Conservation (phyloP, 2,113 vertebrate species). For the Phrynocephalus versicolor region DNA sequence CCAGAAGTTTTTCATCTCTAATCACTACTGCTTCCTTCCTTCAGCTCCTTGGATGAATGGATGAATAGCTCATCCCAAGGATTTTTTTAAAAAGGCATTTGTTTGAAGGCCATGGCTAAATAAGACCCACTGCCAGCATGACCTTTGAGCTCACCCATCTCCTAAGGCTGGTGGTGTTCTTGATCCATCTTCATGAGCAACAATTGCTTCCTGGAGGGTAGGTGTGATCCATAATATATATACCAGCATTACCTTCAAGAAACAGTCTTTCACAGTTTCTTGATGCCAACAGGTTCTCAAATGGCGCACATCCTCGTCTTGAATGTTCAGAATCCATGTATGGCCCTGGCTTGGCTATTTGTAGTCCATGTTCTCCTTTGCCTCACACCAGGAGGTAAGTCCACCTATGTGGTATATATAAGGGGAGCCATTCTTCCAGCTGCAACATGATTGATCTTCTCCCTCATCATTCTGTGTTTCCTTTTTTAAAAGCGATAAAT, state of each 20-base stretch:
- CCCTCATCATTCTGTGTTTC: neutral
- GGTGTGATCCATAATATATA: neutral
- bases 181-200: neutral
- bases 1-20: too few relatives aligned
- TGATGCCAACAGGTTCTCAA: neutral
- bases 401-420: too few relatives aligned
- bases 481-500: neutral
- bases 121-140: too few relatives aligned
- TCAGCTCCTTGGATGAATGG: too few relatives aligned
- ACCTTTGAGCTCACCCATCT: too few relatives aligned
- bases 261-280: neutral
- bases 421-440: too few relatives aligned
- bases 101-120: too few relatives aligned
- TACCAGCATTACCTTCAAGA: neutral
- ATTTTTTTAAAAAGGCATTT: too few relatives aligned
- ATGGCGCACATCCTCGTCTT: neutral
- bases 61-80: too few relatives aligned
- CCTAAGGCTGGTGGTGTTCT: neutral
- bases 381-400: neutral
- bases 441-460: too few relatives aligned
- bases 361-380: neutral
- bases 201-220: neutral
- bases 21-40: too few relatives aligned
- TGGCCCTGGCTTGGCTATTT: neutral
- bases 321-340: too few relatives aligned